Evolutionary conservation across 2,888 invertebrate genomes (phyloP).

Genomic region (Epinotia brunnichana): DNA sequence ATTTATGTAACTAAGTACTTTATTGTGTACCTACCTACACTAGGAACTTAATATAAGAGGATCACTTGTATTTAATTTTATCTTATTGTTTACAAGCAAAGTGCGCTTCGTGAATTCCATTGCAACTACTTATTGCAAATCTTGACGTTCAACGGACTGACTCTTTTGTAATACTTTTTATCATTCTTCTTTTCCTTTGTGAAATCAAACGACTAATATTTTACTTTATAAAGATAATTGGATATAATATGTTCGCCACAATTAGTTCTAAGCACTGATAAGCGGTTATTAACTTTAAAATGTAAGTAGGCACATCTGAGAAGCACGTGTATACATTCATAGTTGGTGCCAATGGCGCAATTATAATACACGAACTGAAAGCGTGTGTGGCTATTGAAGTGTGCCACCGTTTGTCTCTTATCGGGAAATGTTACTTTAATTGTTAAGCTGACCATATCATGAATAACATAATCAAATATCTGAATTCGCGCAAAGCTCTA

Average conservation of each 20-base stretch:
- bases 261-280: constrained; percentile 5
- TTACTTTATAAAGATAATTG: not conserved
- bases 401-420: too few species aligned
- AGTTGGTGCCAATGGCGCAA: not conserved
- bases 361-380: not conserved
- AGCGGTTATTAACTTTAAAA: constrained; percentile 14
- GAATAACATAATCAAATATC: too few species aligned
- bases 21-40: too few species aligned
- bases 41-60: too few species aligned
- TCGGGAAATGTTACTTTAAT: too few species aligned
- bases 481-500: too few species aligned
- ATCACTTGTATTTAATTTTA: not conserved
- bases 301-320: not conserved
- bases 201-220: not conserved
- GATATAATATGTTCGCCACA: not conserved
- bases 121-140: not conserved
- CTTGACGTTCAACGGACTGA: not conserved
- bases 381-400: not conserved
- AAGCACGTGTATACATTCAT: too few species aligned
- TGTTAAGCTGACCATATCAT: too few species aligned
- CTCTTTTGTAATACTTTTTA: not conserved
- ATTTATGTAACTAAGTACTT: too few species aligned
- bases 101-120: not conserved
- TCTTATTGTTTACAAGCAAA: not conserved
- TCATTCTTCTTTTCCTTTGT: not conserved